Evolutionary conservation across 2,113 vertebrate genomes (phyloP), one percentile per base, ranked within the genome.

Genomic region (Acanthochromis polyacanthus): DNA sequence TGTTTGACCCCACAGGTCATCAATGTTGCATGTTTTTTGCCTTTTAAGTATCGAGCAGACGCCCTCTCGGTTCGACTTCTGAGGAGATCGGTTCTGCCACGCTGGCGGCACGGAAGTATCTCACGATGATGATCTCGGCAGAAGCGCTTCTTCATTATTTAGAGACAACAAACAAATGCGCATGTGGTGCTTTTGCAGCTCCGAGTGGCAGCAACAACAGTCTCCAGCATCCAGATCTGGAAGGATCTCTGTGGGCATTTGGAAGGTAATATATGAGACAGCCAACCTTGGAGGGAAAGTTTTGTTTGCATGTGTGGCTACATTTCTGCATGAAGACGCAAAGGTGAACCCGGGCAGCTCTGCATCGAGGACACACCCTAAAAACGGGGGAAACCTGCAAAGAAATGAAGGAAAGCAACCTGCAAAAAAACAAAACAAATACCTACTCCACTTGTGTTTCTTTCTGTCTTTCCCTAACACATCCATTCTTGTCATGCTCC

Each of bases 11-110:
- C 71, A 53, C 57, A 28, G 74, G 78, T 87, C 79, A 89, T 94
- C 75, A 89, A 90, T 85, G 77, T 89, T 90, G 70, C 72, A 93
- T 90, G 82, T 9, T 80, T 80, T 81, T 48, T 62, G 57, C 69
- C 22, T 76, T 82, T 93, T 64, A 93, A 89, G 75, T 73, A 86
- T 88, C 85, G 55, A 92, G 67, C 30, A 77, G 60, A 66, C n/a
- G 15, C 30, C 23, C 38, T 80, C 78, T 78, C 59, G 63, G 45
- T 89, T 65, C 53, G 73, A 60, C 66, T 28, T 75, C 20, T 67
- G 78, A 87, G 30, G 64, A 86, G 79, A 84, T 84, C 46, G 50
- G 56, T 86, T 92, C 58, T 80, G 82, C 71, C 83, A 82, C 73
- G 79, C 57, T 14, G n/a, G 67, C 16, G 10, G 72, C 60, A 12